These are phyloP conservation scores for Leguminivora glycinivorella DNA, from an alignment of 1,140 invertebrate species.

Conservation along the genomic window DNA sequence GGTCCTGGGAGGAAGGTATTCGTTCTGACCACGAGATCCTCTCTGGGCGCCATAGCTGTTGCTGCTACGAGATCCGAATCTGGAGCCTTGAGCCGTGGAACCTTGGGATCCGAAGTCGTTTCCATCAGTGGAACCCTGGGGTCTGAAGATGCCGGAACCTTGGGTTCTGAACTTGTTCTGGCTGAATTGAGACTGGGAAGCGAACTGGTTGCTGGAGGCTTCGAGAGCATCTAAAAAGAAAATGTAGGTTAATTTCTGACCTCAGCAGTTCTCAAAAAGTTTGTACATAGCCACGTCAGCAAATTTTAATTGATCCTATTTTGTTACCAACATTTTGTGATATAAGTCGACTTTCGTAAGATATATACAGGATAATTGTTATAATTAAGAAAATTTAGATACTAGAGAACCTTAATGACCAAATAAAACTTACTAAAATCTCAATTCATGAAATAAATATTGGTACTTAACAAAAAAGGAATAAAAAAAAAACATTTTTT, in stretches of 20 bases:
- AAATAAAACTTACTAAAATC: too few relatives aligned
- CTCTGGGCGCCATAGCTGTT: constrained; percentile 26
- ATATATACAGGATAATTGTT: too few relatives aligned
- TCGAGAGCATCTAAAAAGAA: constrained; percentile 6
- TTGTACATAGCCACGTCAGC: too few relatives aligned
- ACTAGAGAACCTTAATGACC: too few relatives aligned
- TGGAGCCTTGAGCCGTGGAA: constrained; percentile 34
- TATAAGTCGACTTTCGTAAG: too few relatives aligned
- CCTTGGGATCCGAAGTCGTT: background rate
- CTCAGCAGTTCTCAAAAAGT: background rate
- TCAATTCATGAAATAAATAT: too few relatives aligned
- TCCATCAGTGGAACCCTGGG: constrained; percentile 31
- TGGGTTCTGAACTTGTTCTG: background rate
- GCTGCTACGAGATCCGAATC: background rate
- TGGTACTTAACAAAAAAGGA: too few relatives aligned
- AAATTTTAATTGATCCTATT: too few relatives aligned
- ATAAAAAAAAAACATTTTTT: too few relatives aligned
- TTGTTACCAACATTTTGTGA: too few relatives aligned
- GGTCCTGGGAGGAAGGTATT: constrained; percentile 58
- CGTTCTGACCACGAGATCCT: constrained; percentile 2
- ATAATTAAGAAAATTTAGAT: too few relatives aligned
- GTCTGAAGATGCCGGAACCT: background rate
- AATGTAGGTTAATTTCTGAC: background rate
- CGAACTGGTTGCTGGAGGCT: constrained; percentile 15
- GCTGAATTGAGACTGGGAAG: constrained; percentile 15